Percentiles rank a stretch among this genome's conserved stretches.
Conservation (phyloP, 2,888 invertebrate species). For the Pomacea canaliculata region DNA sequence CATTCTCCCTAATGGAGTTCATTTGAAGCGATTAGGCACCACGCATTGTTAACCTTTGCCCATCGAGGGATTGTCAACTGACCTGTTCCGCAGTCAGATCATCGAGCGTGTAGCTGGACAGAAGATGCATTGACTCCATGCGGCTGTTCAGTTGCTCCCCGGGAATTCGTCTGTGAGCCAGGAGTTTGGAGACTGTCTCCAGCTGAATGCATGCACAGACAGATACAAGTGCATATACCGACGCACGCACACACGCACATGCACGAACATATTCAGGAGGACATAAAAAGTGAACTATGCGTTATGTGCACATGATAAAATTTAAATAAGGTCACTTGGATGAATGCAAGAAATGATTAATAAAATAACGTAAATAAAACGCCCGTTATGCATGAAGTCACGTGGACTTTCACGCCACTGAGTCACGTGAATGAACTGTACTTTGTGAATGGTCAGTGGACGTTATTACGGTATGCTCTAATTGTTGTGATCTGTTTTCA, state of each 20-base stretch:
- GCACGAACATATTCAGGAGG: background rate
- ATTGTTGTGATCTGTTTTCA: too few species aligned
- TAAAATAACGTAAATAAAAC: too few species aligned
- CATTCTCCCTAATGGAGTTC: too few species aligned
- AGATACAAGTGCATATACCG: background rate
- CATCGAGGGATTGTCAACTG: background rate
- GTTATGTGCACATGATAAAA: background rate
- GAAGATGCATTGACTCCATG: slow-evolving; percentile 64
- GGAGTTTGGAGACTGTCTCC: slow-evolving; percentile 69
- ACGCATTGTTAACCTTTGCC: background rate
- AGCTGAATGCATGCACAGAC: slow-evolving; percentile 56
- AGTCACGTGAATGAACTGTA: too few species aligned
- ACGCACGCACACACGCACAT: background rate
- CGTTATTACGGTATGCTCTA: too few species aligned
- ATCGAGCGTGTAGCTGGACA: slow-evolving; percentile 41
- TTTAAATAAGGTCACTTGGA: too few species aligned
- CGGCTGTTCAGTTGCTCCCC: slow-evolving; percentile 68
- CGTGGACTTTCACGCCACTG: too few species aligned
- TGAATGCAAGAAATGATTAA: too few species aligned
- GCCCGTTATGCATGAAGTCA: too few species aligned
- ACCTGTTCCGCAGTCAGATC: slow-evolving; percentile 58
- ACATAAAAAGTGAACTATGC: background rate
- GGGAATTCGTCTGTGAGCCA: slow-evolving; percentile 71
- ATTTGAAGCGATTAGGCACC: too few species aligned
- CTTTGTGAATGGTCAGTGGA: too few species aligned